Evolutionary conservation across 2,113 vertebrate genomes (phyloP).

Genomic region (Gulo gulo): DNA sequence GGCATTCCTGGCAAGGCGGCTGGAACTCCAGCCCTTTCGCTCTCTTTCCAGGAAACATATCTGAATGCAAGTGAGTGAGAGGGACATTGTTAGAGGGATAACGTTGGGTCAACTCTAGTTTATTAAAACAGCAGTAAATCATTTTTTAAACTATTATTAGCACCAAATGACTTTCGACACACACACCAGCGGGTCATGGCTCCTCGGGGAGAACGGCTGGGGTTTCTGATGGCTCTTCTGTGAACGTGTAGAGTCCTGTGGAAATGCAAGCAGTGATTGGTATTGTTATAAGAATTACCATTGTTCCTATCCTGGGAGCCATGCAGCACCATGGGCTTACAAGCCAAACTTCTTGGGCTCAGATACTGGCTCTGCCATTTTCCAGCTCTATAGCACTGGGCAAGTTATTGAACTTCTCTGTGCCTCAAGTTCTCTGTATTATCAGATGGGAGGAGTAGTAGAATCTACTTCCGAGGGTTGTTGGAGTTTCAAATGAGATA

Average conservation of each 20-base stretch:
- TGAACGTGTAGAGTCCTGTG: background rate
- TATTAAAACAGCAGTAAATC: slow-evolving; percentile 61
- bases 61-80: slow-evolving; percentile 37
- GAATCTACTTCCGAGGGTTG: background rate
- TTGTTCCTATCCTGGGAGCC: slow-evolving; percentile 8
- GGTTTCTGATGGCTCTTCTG: slow-evolving; percentile 20
- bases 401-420: background rate
- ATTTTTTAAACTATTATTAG: slow-evolving; percentile 55
- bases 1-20: slow-evolving; percentile 31
- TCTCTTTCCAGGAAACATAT: slow-evolving; percentile 59
- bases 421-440: slow-evolving; percentile 14
- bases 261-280: slow-evolving; percentile 23
- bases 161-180: slow-evolving; percentile 46
- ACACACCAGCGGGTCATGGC: background rate
- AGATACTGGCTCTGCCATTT: background rate
- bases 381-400: background rate
- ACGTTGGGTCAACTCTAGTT: slow-evolving; percentile 42
- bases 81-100: slow-evolving; percentile 53
- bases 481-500: background rate
- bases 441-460: background rate
- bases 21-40: background rate
- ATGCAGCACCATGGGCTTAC: background rate
- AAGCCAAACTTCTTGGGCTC: background rate
- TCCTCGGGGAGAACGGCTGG: background rate
- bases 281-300: slow-evolving; percentile 39